phyloP scores from a whole-genome alignment of 2,113 vertebrate species.

The Pelecanus crispus region DNA sequence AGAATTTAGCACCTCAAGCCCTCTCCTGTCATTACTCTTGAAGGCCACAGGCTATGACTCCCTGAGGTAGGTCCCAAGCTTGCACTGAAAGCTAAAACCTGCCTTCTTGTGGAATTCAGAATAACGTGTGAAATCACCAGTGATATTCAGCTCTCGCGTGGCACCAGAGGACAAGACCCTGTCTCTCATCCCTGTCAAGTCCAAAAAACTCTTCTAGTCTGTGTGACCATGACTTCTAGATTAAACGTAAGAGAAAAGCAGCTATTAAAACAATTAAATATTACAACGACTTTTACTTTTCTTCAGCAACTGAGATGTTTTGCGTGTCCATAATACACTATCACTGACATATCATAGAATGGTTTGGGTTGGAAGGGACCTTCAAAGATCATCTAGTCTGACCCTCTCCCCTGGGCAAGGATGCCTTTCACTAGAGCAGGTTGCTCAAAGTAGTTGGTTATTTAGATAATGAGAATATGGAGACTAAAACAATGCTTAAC shows the following conservation, averaged over 20 bases:
- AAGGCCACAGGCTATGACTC: background rate
- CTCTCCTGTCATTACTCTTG: background rate
- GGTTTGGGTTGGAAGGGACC: background rate
- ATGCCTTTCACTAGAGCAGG: background rate
- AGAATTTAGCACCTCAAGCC: background rate
- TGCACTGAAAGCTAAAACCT: background rate
- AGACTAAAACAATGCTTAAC: background rate
- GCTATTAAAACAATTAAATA: background rate
- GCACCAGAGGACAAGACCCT: background rate
- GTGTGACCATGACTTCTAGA: background rate
- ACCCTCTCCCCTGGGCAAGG: fast-evolving
- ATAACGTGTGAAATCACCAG: background rate
- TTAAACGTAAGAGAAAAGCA: background rate
- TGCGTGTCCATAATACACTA: background rate
- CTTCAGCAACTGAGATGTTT: background rate
- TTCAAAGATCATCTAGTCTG: background rate
- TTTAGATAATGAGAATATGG: background rate
- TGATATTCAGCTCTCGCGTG: fast-evolving
- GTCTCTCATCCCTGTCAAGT: background rate
- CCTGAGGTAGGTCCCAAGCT: background rate
- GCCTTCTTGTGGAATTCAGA: background rate
- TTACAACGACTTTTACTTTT: background rate
- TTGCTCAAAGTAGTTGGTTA: background rate
- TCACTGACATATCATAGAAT: background rate
- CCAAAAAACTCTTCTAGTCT: background rate